Evolutionary conservation across 2,888 invertebrate genomes (phyloP).

Genomic region (Aspidiotus destructor): DNA sequence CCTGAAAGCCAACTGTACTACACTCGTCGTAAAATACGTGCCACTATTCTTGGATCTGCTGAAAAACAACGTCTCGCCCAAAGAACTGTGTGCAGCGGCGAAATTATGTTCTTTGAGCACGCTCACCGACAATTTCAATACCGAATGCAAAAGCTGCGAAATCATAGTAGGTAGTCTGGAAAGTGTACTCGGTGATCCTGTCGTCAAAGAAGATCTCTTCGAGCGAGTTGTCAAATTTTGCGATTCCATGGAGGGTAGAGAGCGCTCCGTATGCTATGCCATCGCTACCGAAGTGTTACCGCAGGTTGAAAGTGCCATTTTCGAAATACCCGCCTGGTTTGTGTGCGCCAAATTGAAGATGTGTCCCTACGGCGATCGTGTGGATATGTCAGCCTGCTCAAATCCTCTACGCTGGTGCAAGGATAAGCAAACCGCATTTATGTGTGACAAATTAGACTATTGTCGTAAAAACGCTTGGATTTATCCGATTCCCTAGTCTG

Average conservation of each 20-base stretch:
- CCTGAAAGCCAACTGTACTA: constrained; percentile 14
- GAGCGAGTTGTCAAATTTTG: constrained; percentile 14
- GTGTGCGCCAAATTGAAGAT: constrained; percentile 20
- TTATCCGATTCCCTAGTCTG: constrained; percentile 20
- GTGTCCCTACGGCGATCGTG: constrained; percentile 18
- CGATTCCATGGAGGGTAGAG: constrained; percentile 6
- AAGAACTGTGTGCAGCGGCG: constrained; percentile 10
- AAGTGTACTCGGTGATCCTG: constrained; percentile 16
- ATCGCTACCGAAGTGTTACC: constrained; percentile 8
- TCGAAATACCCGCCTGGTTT: constrained; percentile 26
- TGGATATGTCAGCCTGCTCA: constrained; percentile 8
- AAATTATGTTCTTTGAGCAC: constrained; percentile 17
- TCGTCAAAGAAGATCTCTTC: not conserved
- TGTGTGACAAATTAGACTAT: constrained; percentile 19
- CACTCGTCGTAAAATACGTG: constrained; percentile 15
- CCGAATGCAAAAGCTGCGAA: constrained; percentile 18
- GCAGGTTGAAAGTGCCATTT: constrained; percentile 9
- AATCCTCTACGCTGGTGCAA: constrained; percentile 17
- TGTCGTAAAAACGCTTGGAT: constrained; percentile 17
- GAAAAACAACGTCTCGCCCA: constrained; percentile 18
- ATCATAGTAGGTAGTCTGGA: constrained; percentile 15
- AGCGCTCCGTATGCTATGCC: constrained; percentile 1
- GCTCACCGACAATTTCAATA: not conserved
- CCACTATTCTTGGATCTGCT: constrained; percentile 10
- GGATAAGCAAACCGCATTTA: constrained; percentile 10